Conservation (phyloP, 2,797 vertebrate genomes). For the Lindbergichthys nudifrons region DNA sequence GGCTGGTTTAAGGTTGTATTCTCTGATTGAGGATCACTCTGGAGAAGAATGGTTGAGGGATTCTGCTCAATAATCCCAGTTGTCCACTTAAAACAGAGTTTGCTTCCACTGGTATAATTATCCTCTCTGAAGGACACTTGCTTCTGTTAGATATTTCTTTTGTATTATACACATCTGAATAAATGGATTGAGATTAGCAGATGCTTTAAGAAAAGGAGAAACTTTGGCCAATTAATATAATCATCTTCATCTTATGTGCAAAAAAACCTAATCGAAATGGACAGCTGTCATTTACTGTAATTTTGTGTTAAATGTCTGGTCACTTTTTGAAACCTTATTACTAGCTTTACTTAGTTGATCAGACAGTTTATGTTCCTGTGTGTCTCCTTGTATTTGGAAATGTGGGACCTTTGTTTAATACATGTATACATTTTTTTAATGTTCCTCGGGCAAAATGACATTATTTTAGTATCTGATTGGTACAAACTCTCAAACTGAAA, state of each 20-base stretch:
- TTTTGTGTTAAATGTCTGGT: neutral
- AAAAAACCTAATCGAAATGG: neutral
- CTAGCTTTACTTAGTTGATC: neutral
- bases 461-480: no score
- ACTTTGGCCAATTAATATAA: no score
- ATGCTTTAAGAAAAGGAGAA: no score
- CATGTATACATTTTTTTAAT: no score
- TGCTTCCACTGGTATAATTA: constrained; percentile 24
- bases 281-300: neutral
- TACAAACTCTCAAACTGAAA: neutral
- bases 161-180: constrained; percentile 14
- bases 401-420: neutral
- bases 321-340: neutral
- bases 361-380: neutral
- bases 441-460: no score
- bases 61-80: constrained; percentile 45
- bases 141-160: neutral
- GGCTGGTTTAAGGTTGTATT: constrained; percentile 33
- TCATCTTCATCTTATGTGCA: no score
- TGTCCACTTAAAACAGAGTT: constrained; percentile 11
- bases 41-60: constrained; percentile 24
- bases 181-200: no score
- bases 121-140: neutral
- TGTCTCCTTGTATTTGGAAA: neutral
- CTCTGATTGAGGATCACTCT: constrained; percentile 45